A percentile compares a stretch with the other conserved stretches of the same genome.
Conservation (phyloP, 1,140 invertebrate genomes). For the Drosophila quadrilineata region DNA sequence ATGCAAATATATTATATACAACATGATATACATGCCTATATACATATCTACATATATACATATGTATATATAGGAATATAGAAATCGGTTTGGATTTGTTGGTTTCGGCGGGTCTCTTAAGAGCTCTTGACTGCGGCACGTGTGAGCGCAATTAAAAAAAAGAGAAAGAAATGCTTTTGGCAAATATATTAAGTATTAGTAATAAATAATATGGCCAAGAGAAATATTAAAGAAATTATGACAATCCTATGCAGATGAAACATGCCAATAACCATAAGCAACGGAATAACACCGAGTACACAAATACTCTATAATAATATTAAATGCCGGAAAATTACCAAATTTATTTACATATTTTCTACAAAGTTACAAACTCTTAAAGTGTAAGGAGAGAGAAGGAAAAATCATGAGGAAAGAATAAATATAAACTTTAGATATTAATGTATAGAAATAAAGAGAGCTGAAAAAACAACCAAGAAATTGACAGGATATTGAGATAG, state of each 20-base stretch:
- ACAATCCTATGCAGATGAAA: conserved; percentile 34
- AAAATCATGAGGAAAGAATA: too few species aligned
- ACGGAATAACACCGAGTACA: not conserved
- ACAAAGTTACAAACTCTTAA: too few species aligned
- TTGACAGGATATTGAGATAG: too few species aligned
- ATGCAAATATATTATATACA: conserved; percentile 3
- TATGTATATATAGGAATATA: too few species aligned
- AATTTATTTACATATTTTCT: too few species aligned
- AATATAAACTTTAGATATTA: too few species aligned
- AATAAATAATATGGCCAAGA: conserved; percentile 66
- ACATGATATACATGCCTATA: conserved; percentile 2
- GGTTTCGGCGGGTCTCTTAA: conserved; percentile 10
- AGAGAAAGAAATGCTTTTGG: too few species aligned
- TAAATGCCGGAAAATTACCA: too few species aligned
- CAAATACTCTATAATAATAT: not conserved
- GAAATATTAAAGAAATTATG: conserved; percentile 47
- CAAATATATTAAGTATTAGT: conserved; percentile 74
- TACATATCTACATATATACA: conserved; percentile 9
- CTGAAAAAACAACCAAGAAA: too few species aligned
- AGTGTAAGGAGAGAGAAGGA: too few species aligned
- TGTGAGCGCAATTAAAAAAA: conserved; percentile 72
- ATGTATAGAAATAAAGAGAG: too few species aligned
- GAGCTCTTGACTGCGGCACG: conserved; percentile 54
- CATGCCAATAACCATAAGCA: not conserved
- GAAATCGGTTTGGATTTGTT: too few species aligned